phyloP scores from a whole-genome alignment of 1,140 invertebrate species.

The Drosophila bifasciata region DNA sequence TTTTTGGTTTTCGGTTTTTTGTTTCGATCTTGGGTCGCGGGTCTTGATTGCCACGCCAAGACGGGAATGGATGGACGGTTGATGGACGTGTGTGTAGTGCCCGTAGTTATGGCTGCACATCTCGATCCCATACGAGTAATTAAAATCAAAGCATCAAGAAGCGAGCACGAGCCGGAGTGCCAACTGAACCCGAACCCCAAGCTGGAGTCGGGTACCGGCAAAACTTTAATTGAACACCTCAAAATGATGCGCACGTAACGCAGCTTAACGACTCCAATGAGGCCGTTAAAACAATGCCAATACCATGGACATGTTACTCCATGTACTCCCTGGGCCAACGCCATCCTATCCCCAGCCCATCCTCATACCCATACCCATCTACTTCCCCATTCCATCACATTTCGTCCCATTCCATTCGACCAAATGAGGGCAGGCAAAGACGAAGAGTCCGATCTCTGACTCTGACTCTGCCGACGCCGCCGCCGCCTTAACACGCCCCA shows the following conservation, averaged over 20 bases:
- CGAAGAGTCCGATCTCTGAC: slow-evolving; percentile 9
- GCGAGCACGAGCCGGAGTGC: slow-evolving; percentile 52
- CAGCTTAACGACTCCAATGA: slow-evolving; percentile 75
- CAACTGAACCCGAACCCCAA: slow-evolving; percentile 2
- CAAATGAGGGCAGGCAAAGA: slow-evolving; percentile 68
- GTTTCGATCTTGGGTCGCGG: slow-evolving; percentile 18
- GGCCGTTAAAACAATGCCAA: slow-evolving; percentile 65
- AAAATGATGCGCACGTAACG: slow-evolving; percentile 81
- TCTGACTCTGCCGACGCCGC: slow-evolving; percentile 22
- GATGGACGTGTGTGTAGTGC: slow-evolving; percentile 2
- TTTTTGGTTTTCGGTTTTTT: slow-evolving; percentile 1
- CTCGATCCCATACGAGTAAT: slow-evolving; percentile 48
- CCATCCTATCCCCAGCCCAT: too few species aligned
- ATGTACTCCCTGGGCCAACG: slow-evolving; percentile 18
- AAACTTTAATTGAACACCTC: slow-evolving; percentile 77
- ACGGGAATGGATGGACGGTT: slow-evolving; percentile 22
- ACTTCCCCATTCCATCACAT: slow-evolving; percentile 29
- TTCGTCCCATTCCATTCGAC: slow-evolving; percentile 23
- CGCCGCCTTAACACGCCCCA: slow-evolving; percentile 72
- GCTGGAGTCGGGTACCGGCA: slow-evolving; percentile 27
- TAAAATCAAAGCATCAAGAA: slow-evolving; percentile 56
- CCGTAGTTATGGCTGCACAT: slow-evolving; percentile 7
- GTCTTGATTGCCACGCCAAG: slow-evolving; percentile 42
- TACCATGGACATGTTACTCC: slow-evolving; percentile 32
- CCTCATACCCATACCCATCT: too few species aligned